Conservation (phyloP, 2,797 vertebrate species). For the Scolopax rusticola region DNA sequence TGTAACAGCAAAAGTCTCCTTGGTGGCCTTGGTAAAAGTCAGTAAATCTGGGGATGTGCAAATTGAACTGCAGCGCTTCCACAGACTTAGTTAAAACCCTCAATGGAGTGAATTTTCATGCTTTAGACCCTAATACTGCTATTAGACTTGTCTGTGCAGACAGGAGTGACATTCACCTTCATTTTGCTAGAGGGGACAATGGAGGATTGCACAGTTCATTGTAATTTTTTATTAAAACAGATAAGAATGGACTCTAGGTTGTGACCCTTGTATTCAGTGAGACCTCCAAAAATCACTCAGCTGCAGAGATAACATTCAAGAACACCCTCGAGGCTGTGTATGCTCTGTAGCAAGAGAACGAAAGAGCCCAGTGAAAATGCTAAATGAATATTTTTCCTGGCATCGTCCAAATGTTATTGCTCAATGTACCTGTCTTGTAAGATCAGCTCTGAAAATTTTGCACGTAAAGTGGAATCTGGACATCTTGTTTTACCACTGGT, state of each 20-base stretch:
- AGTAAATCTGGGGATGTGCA: not conserved
- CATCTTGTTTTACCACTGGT: not conserved
- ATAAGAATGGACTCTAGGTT: constrained; percentile 76
- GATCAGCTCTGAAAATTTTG: constrained; percentile 17
- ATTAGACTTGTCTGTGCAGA: constrained; percentile 35
- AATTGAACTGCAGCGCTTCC: not conserved
- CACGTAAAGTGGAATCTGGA: not conserved
- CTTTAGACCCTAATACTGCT: constrained; percentile 9
- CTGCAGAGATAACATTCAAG: constrained; percentile 77
- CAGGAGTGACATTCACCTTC: constrained; percentile 9
- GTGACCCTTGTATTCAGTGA: constrained; percentile 76
- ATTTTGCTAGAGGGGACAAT: constrained; percentile 54
- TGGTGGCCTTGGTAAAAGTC: constrained; percentile 20
- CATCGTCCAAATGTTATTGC: not conserved
- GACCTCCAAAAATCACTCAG: constrained; percentile 75
- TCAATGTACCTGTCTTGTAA: constrained; percentile 29
- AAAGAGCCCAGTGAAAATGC: constrained; percentile 25
- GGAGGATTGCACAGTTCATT: constrained; percentile 68
- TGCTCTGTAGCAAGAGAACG: constrained; percentile 32
- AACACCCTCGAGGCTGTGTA: constrained; percentile 38
- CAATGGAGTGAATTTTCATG: constrained; percentile 1
- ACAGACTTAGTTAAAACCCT: constrained; percentile 30
- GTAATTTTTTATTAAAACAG: constrained; percentile 79
- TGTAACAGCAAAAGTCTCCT: constrained; percentile 54
- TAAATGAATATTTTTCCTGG: not conserved